Evolutionary conservation across 1,140 invertebrate genomes (phyloP), one percentile per base, ranked within the genome.

Genomic region (Hyposmocoma kahamanoa): DNA sequence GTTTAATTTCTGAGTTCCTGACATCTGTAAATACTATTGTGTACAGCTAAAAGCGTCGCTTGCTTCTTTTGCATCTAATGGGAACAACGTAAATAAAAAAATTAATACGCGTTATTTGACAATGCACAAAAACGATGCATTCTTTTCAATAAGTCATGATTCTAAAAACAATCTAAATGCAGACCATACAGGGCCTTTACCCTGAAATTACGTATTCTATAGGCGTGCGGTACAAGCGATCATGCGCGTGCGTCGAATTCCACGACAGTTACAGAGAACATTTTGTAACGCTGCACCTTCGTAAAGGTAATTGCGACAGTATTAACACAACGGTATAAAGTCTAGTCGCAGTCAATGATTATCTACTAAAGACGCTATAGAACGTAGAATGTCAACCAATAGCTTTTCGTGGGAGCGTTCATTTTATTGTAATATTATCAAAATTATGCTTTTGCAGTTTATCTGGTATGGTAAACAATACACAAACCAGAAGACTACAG

Each of bases 131-230:
- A 36, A 36, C 32, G 55, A 54, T 51, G 51, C 26, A 45, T 53
- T 51, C 56, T 64, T 56, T 62, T n/a, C n/a, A n/a, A n/a, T n/a
- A 50, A 55, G 57, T 54, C 22, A 18, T 46, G 54, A 57, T 65
- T 59, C 62, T 67, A 65, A 79, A 76, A 69, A 63, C 65, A 69
- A 70, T 76, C 72, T 73, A 67, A 70, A 78, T 77, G 66, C 74
- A 66, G 43, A 59, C 75, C 69, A 60, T 74, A 72, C 59, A 71
- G 59, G 61, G 69, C 56, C 66, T 72, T 69, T 71, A 66, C 67
- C 60, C 54, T 65, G 59, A 53, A 45, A 70, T 79, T 69, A 62
- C 41, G 67, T 72, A 83, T 80, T 74, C 79, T 53, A 55, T 53
- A 57, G 48, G 59, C 69, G 65, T 2, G 32, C 62, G 54, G 36